Conservation (phyloP, 2,113 vertebrate genomes). For the Melanostigma gelatinosum region DNA sequence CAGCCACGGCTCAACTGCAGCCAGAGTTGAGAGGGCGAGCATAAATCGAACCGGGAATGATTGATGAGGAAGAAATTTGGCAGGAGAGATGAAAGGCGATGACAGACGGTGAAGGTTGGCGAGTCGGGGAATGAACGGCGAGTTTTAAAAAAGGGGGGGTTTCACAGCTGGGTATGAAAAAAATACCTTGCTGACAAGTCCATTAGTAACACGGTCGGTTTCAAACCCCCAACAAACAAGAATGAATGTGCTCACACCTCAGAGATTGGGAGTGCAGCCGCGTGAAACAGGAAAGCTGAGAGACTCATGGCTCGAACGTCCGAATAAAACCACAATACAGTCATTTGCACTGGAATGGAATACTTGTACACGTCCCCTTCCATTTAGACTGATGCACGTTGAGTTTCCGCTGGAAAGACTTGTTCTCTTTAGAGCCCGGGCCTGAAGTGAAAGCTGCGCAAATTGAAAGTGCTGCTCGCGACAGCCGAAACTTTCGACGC, state of each 20-base stretch:
- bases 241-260: conserved; percentile 39
- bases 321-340: conserved; percentile 26
- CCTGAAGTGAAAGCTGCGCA: conserved; percentile 40
- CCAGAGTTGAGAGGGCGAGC: background rate
- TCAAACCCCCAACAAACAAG: conserved; percentile 28
- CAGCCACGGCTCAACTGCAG: background rate
- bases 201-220: conserved; percentile 35
- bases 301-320: conserved; percentile 32
- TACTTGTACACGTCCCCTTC: background rate
- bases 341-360: conserved; percentile 23
- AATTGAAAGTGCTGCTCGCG: conserved; percentile 31
- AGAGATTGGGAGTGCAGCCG: conserved; percentile 17
- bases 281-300: conserved; percentile 12
- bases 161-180: conserved; percentile 14
- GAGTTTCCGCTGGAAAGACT: conserved; percentile 1
- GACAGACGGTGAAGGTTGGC: conserved; percentile 7
- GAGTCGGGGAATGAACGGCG: background rate
- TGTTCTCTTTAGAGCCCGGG: conserved; percentile 12
- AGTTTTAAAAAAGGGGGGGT: conserved; percentile 14
- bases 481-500: conserved; percentile 44
- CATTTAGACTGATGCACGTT: conserved; percentile 5
- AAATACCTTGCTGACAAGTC: conserved; percentile 42
- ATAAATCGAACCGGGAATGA: conserved; percentile 24
- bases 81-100: conserved; percentile 26
- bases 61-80: conserved; percentile 37